A percentile compares a stretch with the other conserved stretches of the same genome.
Evolutionary conservation across 1,140 invertebrate species (phyloP).

Genomic region (Ips nitidus): DNA sequence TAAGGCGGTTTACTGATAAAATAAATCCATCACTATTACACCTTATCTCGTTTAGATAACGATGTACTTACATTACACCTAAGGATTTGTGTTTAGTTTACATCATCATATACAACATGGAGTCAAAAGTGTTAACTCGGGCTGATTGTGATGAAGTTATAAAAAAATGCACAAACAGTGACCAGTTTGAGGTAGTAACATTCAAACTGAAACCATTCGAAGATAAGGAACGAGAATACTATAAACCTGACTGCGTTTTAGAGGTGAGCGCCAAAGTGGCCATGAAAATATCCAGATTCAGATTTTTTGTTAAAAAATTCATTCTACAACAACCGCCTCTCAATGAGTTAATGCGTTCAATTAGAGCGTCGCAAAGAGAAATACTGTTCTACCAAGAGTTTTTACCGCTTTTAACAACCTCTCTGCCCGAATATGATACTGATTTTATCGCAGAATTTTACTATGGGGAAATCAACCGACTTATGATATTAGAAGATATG

Average conservation of each 20-base stretch:
- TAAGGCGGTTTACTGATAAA: not conserved
- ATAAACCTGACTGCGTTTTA: slow-evolving; percentile 15
- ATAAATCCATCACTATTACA: not conserved
- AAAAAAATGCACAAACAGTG: slow-evolving; percentile 13
- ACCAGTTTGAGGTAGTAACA: slow-evolving; percentile 22
- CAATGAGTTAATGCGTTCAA: not conserved
- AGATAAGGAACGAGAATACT: slow-evolving; percentile 28
- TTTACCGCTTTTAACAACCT: slow-evolving; percentile 1
- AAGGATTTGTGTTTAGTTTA: too few relatives aligned
- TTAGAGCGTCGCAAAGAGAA: slow-evolving; percentile 11
- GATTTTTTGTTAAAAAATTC: slow-evolving; percentile 26
- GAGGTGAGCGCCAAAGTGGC: slow-evolving; percentile 28
- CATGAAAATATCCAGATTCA: slow-evolving; percentile 18
- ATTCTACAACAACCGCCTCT: not conserved
- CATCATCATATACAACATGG: slow-evolving; percentile 4
- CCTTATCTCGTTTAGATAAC: not conserved
- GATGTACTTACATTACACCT: too few relatives aligned
- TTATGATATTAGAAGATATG: slow-evolving; percentile 30
- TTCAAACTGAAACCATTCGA: slow-evolving; percentile 27
- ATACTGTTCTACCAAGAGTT: slow-evolving; percentile 13
- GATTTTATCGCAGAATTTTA: slow-evolving; percentile 23
- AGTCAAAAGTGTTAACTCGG: slow-evolving; percentile 8
- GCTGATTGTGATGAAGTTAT: slow-evolving; percentile 15
- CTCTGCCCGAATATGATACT: not conserved
- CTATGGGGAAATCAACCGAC: not conserved